Base-by-base conservation (phyloP, 2,113 vertebrate genomes). In the Zosterops lateralis region DNA sequence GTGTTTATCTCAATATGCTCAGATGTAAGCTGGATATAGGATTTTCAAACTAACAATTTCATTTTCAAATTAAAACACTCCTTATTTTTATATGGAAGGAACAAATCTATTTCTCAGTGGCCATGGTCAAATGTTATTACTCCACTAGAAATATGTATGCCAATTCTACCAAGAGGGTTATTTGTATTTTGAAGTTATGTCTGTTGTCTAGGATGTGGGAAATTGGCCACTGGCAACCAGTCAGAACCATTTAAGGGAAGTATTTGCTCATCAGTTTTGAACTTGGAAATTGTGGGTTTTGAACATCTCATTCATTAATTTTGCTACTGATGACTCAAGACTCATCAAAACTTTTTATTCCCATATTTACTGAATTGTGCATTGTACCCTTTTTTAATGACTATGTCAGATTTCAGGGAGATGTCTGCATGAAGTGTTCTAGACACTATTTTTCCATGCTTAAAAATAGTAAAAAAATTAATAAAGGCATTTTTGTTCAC, bases 351-450 rank as follows among this genome's bases (percentile, higher is more conserved):
- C 12, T 76, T 93, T 96, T 96, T 92, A 72, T 95, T 84, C 62
- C 73, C 70, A 58, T 62, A 87, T 70, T 87, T 82, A 79, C 67
- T 96, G 62, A 82, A 84, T 65, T 70, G 58, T 84, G 34, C 66
- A 91, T 87, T 94, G 92, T 87, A 50, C 50, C 7, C 16, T 74
- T 61, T 83, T 75, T 72, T 32, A 96, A 86, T 29, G 73, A 80
- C 40, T 91, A 89, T 92, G 92, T 62, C 94, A 97, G 95, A 92
- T 97, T 96, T 95, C 95, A 92, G 87, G 64, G 87, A 96, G 75
- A 91, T 3, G 65, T 90, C 89, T 97, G 88, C 76, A 74, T 81
- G 54, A 96, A 96, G 56, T 91, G 40, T 90, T 95, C 95, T 95
- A 80, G 84, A 89, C 87, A 73, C 31, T 79, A 34, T 90, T 94